Base-by-base conservation (phyloP, 2,797 vertebrate genomes). In the Notolabrus celidotus region DNA sequence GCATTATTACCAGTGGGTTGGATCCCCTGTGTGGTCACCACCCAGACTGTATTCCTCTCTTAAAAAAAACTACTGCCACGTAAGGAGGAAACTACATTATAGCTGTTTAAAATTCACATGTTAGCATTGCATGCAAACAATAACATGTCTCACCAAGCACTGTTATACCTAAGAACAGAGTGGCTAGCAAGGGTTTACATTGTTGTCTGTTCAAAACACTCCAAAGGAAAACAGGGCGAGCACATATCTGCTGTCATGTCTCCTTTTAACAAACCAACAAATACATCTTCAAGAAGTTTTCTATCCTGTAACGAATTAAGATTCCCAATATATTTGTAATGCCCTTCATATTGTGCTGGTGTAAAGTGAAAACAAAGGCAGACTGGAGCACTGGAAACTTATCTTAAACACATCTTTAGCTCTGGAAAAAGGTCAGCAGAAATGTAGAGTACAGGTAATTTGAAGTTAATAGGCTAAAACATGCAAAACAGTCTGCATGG, bases 391-490 rank as follows among this genome's bases (percentile, higher is more conserved):
- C 38, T 56, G 22, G 15, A 58, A 51, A 51, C 19, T 43, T 31
- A 63, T 38, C 8, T 15, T 22, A 54, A 55, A 67, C 22, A 50
- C 16, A 19, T 10, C 34, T 23, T 62, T 62, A 59, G 39, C 16
- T 19, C 1, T 54, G 46, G 60, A 58, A 43, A 5, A 33, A 43
- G 19, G 52, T 68, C 63, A 74, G 41, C 41, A 56, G 39, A 36
- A 69, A 77, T 56, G 49, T 56, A 22, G 58, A 52, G 29, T 15
- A 45, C 20, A 66, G 49, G 12, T 53, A 47, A 74, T 15, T 71
- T 57, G 17, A 74, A 67, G 54, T 77, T 65, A 74, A 68, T 31
- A 56, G 17, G 43, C 36, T 68, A 51, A 79, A 80, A 61, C 50
- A 61, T 62, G 53, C 45, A 36, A 52, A 46, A 54, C 59, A 31